Base-by-base conservation (phyloP, 2,113 vertebrate species). In the Centropristis striata region DNA sequence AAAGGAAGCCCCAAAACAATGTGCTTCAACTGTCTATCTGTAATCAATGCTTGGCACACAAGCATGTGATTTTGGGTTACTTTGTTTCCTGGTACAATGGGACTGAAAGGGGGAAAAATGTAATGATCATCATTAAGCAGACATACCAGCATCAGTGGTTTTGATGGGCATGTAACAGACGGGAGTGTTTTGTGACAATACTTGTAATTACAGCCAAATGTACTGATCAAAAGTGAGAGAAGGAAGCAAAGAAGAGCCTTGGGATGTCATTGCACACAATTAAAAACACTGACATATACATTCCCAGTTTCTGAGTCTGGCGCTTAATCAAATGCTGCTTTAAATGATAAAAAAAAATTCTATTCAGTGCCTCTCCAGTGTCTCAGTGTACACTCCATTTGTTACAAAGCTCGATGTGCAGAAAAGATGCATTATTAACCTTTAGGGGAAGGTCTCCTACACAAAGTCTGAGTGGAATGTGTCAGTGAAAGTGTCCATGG, bases 41-140 rank as follows among this genome's bases (percentile, higher is more conserved):
- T 93, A 94, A 94, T 92, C 91, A 94, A 90, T 87, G 86, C 90
- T 85, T 91, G 86, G 88, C 90, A 88, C 83, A 74, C 80, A 51
- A 85, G 84, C 63, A 65, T 90, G 78, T 79, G 86, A 94, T 93
- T 92, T 91, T 63, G 81, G 78, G 83, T 90, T 87, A 86, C 87
- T 93, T 92, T 93, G 86, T 93, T 84, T 88, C 81, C 37, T 15
- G 0, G 65, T 78, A 90, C 87, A 93, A 87, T 76, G 58, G 49
- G 71, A 61, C 42, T 67, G 60, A 90, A 85, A 71, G 16, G 59
- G 72, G 50, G 20, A 16, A 44, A 75, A 69, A 76, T 79, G 58
- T 89, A 92, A 93, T 91, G 88, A 91, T 90, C 71, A 81, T 93
- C 76, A 91, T 93, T 90, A 92, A 80, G 80, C 63, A 90, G 86